These are phyloP conservation scores for Nannobrachium achirus DNA, from an alignment of 2,113 vertebrate species.

Conservation along the genomic window DNA sequence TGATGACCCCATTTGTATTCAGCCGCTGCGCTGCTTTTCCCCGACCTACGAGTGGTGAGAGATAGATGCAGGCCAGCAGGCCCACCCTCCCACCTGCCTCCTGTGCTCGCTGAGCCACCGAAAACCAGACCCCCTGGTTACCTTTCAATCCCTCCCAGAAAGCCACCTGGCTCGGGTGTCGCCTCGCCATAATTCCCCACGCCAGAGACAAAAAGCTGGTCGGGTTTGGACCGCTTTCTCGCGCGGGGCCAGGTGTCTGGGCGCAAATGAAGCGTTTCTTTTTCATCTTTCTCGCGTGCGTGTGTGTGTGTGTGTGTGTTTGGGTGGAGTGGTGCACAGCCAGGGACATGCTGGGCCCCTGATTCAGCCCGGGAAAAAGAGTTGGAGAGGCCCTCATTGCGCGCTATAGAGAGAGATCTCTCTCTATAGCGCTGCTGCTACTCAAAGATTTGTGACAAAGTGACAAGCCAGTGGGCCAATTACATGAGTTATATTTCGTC, in stretches of 20 bases:
- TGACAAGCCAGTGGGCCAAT: too few species aligned
- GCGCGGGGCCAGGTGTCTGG: constrained; percentile 35
- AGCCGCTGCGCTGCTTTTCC: constrained; percentile 44
- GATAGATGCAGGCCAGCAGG: constrained; percentile 68
- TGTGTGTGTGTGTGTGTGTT: too few species aligned
- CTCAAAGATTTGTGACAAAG: too few species aligned
- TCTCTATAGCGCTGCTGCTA: too few species aligned
- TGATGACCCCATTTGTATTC: constrained; percentile 77
- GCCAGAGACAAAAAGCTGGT: constrained; percentile 43
- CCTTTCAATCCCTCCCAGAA: constrained; percentile 45
- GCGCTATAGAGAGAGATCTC: too few species aligned
- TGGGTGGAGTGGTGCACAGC: too few species aligned
- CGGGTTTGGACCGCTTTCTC: constrained; percentile 3
- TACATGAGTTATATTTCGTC: too few species aligned
- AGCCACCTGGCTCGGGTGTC: constrained; percentile 56
- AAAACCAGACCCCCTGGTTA: constrained; percentile 41
- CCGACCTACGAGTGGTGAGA: constrained; percentile 71
- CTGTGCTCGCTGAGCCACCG: constrained; percentile 22
- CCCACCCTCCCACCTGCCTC: constrained; percentile 28
- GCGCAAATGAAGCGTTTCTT: constrained; percentile 17
- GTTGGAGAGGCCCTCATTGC: too few species aligned
- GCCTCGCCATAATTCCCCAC: constrained; percentile 37
- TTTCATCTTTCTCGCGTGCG: background rate
- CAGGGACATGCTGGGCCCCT: too few species aligned
- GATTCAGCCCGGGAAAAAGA: too few species aligned